A percentile compares a stretch with the other conserved stretches of the same genome.
Evolutionary conservation across 2,797 vertebrate species (phyloP).

Genomic region (Merluccius polli): DNA sequence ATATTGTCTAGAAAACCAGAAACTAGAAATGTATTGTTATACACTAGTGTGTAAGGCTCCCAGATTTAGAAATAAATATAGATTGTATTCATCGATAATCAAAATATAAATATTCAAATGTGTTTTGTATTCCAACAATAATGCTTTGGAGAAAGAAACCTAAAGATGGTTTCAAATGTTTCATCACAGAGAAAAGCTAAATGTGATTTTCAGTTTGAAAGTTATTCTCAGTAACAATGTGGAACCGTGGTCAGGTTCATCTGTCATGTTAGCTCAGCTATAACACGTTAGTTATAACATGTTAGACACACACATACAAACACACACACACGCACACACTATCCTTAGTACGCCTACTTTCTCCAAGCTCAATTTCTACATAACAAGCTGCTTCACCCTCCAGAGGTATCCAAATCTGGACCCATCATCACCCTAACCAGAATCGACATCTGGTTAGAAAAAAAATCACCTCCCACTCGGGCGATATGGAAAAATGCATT

Average conservation of each 20-base stretch:
- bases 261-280: neutral
- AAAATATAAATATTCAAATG: neutral
- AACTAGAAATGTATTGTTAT: neutral
- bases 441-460: constrained; percentile 79
- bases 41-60: neutral
- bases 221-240: neutral
- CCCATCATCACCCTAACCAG: constrained; percentile 84
- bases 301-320: neutral
- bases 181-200: neutral
- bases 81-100: neutral
- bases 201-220: neutral
- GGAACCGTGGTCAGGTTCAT: neutral
- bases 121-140: neutral
- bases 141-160: neutral
- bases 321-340: neutral
- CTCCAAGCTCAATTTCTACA: constrained; percentile 29
- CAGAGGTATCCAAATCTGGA: constrained; percentile 62
- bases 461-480: constrained; percentile 62
- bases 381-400: constrained; percentile 62
- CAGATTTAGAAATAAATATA: neutral
- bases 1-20: neutral
- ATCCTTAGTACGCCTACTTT: neutral
- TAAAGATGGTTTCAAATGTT: neutral
- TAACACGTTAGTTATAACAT: neutral
- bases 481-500: no score